Evolutionary conservation across 2,113 vertebrate genomes (phyloP).

Genomic region (Copsychus sechellarum): DNA sequence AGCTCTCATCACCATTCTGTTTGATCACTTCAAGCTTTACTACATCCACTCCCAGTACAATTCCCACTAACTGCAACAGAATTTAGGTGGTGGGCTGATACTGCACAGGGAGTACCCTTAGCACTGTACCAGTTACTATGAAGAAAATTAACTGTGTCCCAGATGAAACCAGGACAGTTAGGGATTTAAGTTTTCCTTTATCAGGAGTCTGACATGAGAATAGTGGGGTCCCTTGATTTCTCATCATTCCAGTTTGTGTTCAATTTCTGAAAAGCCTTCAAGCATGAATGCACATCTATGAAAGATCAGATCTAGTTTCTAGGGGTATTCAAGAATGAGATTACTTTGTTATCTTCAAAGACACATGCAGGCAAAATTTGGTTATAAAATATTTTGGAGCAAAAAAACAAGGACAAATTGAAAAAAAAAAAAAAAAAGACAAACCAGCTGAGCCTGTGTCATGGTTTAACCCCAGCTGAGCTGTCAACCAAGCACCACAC

Average conservation of each 20-base stretch:
- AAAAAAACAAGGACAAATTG: background rate
- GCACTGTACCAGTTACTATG: background rate
- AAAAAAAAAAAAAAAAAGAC: background rate
- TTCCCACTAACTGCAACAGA: background rate
- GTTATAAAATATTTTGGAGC: background rate
- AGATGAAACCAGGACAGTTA: background rate
- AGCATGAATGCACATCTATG: background rate
- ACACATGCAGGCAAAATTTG: background rate
- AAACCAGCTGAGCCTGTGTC: background rate
- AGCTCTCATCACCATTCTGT: background rate
- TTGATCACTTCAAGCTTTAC: background rate
- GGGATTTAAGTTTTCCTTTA: background rate
- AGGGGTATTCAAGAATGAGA: background rate
- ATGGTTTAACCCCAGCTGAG: background rate
- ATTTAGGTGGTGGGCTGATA: background rate
- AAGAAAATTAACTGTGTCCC: background rate
- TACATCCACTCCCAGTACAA: background rate
- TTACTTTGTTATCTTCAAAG: background rate
- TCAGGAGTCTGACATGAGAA: background rate
- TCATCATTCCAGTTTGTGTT: background rate
- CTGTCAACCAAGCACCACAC: background rate
- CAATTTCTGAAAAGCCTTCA: background rate
- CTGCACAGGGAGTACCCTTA: background rate
- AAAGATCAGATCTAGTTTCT: background rate
- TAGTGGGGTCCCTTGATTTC: background rate